These are phyloP conservation scores for Bradynema listronoti DNA, from an alignment of 1,140 invertebrate species.

Conservation along the genomic window DNA sequence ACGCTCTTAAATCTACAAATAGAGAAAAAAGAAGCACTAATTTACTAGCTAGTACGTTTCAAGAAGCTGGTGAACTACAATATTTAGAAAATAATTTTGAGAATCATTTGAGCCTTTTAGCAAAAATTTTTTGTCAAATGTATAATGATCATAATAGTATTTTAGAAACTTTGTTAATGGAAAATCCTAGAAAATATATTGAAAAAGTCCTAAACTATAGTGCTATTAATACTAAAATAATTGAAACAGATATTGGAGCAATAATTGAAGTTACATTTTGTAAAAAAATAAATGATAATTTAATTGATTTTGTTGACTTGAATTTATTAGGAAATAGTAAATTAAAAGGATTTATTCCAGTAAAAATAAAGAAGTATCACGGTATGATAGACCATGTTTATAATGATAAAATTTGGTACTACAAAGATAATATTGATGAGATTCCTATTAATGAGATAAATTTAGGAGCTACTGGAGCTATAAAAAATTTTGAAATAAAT, in stretches of 20 bases:
- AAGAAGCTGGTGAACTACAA: slow-evolving; percentile 15
- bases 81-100: slow-evolving; percentile 25
- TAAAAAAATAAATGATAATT: slow-evolving; percentile 29
- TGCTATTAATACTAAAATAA: slow-evolving; percentile 7
- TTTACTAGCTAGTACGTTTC: slow-evolving; percentile 11
- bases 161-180: slow-evolving; percentile 27
- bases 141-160: slow-evolving; percentile 31
- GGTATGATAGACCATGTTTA: slow-evolving; percentile 31
- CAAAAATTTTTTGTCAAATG: slow-evolving; percentile 27
- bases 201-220: slow-evolving; percentile 9
- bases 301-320: slow-evolving; percentile 23
- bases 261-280: slow-evolving; percentile 31
- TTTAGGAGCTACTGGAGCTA: too few relatives aligned
- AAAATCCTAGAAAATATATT: slow-evolving; percentile 16
- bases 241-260: slow-evolving; percentile 11
- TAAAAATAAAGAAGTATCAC: slow-evolving; percentile 30
- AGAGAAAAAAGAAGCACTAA: slow-evolving; percentile 28
- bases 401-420: slow-evolving; percentile 16
- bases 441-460: slow-evolving; percentile 3
- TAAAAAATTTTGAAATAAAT: slow-evolving; percentile 10
- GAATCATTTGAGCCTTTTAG: slow-evolving; percentile 25
- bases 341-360: slow-evolving; percentile 34
- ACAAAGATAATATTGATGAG: slow-evolving; percentile 10
- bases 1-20: slow-evolving; percentile 20
- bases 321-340: too few relatives aligned